phyloP scores from a whole-genome alignment of 1,140 invertebrate species.

The Drosophila sulfurigaster region DNA sequence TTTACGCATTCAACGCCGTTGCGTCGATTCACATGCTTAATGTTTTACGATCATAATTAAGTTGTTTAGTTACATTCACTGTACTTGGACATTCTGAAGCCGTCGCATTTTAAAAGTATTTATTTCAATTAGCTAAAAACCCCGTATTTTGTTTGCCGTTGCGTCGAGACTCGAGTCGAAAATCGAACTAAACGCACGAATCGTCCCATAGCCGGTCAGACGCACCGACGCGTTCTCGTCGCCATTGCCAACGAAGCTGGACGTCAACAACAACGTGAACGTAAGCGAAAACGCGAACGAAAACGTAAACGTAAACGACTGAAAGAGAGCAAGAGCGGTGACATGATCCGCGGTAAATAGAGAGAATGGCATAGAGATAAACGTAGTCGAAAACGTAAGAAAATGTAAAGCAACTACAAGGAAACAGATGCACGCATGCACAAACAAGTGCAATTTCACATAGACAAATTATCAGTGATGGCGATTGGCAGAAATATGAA shows the following conservation, averaged over 20 bases:
- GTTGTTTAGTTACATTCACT: conserved; percentile 23
- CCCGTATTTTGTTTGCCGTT: conserved; percentile 35
- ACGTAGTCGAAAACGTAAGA: conserved; percentile 11
- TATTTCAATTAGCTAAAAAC: conserved; percentile 32
- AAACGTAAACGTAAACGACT: conserved; percentile 3
- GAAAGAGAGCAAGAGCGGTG: neutral
- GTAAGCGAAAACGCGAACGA: neutral
- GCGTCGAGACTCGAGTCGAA: conserved; percentile 63
- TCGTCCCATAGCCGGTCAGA: conserved; percentile 36
- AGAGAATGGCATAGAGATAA: conserved; percentile 16
- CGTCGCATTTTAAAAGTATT: conserved; percentile 41
- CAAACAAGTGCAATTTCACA: neutral
- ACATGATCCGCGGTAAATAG: conserved; percentile 20
- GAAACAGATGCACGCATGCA: neutral
- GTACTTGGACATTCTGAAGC: conserved; percentile 30
- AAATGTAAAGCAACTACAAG: conserved; percentile 16
- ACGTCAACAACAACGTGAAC: conserved; percentile 22
- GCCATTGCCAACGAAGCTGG: conserved; percentile 30
- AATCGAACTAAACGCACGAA: conserved; percentile 68
- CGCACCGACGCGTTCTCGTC: conserved; percentile 40
- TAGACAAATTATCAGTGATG: neutral
- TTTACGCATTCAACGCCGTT: neutral
- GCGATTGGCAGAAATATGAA: neutral
- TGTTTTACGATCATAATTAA: conserved; percentile 11
- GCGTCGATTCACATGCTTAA: conserved; percentile 1